Conservation (phyloP, 2,888 invertebrate genomes). For the Dryobotodes eremita region DNA sequence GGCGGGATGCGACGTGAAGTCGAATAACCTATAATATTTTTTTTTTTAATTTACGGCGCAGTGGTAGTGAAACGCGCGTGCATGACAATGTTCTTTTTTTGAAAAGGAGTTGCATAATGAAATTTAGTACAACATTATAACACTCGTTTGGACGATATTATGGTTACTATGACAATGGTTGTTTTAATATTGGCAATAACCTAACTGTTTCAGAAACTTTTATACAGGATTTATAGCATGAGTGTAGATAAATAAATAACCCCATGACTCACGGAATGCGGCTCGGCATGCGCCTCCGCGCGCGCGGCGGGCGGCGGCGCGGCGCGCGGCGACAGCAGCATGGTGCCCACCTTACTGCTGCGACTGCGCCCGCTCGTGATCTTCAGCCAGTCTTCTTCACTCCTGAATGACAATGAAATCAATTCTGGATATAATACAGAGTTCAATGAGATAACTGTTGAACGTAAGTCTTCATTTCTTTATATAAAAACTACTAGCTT, state of each 20-base stretch:
- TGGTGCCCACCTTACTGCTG: slow-evolving; percentile 75
- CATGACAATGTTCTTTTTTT: too few relatives aligned
- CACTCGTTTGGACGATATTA: too few relatives aligned
- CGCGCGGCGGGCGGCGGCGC: slow-evolving; percentile 54
- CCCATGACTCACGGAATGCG: slow-evolving; percentile 62
- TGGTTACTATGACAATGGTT: too few relatives aligned
- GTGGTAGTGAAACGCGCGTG: too few relatives aligned
- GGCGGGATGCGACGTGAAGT: too few relatives aligned
- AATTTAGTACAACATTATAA: too few relatives aligned
- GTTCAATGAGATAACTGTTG: neutral
- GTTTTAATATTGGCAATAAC: too few relatives aligned
- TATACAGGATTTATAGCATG: too few relatives aligned
- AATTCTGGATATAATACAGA: neutral
- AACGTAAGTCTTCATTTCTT: neutral
- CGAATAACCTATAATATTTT: too few relatives aligned
- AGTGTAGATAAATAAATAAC: neutral
- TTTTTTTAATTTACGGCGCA: too few relatives aligned
- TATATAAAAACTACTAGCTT: neutral
- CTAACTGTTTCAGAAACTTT: too few relatives aligned
- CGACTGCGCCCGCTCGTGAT: slow-evolving; percentile 76
- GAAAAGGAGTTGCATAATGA: too few relatives aligned
- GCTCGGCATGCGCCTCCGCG: slow-evolving; percentile 50
- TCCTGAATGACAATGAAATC: slow-evolving; percentile 62
- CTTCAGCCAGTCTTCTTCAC: slow-evolving; percentile 86
- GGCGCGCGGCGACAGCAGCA: slow-evolving; percentile 41